These are phyloP conservation scores for Macrobrachium rosenbergii DNA, from an alignment of 1,140 invertebrate genomes.

Conservation along the genomic window DNA sequence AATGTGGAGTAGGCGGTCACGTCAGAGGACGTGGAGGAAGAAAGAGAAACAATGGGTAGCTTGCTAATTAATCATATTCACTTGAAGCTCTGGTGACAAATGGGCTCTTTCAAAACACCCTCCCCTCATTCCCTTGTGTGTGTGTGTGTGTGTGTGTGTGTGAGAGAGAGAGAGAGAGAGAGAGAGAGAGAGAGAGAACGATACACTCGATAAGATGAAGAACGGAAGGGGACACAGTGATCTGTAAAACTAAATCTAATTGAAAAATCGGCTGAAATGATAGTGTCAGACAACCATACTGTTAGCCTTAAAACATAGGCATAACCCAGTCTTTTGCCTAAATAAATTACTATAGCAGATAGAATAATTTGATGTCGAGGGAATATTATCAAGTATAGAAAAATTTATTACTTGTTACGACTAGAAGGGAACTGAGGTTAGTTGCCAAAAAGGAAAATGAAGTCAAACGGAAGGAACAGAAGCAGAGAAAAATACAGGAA, in stretches of 20 bases:
- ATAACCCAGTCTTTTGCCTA: too few relatives aligned
- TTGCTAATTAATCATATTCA: conserved; percentile 6
- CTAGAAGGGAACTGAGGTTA: neutral
- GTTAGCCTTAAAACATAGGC: too few relatives aligned
- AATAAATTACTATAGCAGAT: too few relatives aligned
- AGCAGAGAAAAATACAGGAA: neutral
- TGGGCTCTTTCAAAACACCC: neutral
- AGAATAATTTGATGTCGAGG: too few relatives aligned
- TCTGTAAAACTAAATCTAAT: too few relatives aligned
- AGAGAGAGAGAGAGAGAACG: neutral
- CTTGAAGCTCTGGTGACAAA: conserved; percentile 1
- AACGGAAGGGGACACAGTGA: too few relatives aligned
- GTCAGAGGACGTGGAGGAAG: conserved; percentile 21
- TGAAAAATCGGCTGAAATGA: too few relatives aligned
- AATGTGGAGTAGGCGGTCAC: neutral
- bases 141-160: neutral
- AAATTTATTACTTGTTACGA: neutral
- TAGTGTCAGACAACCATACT: too few relatives aligned
- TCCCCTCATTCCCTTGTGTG: too few relatives aligned
- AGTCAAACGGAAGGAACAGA: neutral
- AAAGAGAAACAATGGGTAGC: conserved; percentile 14
- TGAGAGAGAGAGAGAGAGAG: neutral
- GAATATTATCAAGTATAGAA: neutral
- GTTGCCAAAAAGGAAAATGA: neutral
- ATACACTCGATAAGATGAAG: too few relatives aligned